These are phyloP conservation scores for Morpho achilles DNA, from an alignment of 2,888 invertebrate species.

Conservation along the genomic window DNA sequence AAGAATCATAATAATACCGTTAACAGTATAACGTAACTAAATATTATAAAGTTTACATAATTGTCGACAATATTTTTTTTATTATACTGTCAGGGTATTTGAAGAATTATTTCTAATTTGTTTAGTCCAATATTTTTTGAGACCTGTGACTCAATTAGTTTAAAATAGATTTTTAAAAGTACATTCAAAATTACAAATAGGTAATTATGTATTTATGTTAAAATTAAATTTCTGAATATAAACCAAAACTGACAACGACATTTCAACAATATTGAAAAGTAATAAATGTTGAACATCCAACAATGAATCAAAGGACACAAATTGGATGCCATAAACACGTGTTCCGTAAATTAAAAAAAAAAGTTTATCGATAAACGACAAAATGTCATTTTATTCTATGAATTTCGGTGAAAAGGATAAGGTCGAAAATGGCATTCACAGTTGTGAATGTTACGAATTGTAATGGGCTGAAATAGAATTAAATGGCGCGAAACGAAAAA, in stretches of 20 bases:
- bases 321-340: slow-evolving; percentile 69
- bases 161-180: too few relatives aligned
- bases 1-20: too few relatives aligned
- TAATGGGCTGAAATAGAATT: slow-evolving; percentile 65
- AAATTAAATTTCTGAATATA: too few relatives aligned
- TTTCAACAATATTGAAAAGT: slow-evolving; percentile 34
- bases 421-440: slow-evolving; percentile 34
- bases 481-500: slow-evolving; percentile 76
- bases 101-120: too few relatives aligned
- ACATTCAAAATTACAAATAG: too few relatives aligned
- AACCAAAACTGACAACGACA: slow-evolving; percentile 27
- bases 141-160: too few relatives aligned
- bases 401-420: slow-evolving; percentile 30
- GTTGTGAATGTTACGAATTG: slow-evolving; percentile 34
- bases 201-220: too few relatives aligned
- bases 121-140: too few relatives aligned
- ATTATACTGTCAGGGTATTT: too few relatives aligned
- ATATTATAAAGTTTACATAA: too few relatives aligned
- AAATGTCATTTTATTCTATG: slow-evolving; percentile 20
- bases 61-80: too few relatives aligned
- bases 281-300: slow-evolving; percentile 47
- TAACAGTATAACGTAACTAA: too few relatives aligned
- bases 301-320: slow-evolving; percentile 66
- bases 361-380: slow-evolving; percentile 28
- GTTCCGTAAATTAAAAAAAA: slow-evolving; percentile 42